Evolutionary conservation across 2,888 invertebrate genomes (phyloP), one percentile per base, ranked within the genome.

Genomic region (Deroplatys truncata): DNA sequence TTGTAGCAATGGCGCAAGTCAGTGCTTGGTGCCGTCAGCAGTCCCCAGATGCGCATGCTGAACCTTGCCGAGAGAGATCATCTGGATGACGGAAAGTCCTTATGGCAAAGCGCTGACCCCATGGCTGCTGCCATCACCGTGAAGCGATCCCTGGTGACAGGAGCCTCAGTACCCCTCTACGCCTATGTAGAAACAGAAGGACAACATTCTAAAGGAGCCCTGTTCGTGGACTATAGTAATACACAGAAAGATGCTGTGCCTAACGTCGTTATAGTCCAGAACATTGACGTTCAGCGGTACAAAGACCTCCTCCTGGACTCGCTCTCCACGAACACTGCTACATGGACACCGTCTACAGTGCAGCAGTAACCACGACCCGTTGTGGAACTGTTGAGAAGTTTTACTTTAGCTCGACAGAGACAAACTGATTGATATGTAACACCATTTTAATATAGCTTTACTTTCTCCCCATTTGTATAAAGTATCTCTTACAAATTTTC

Each of bases 51-150:
- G 85, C 29, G 82, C 8, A 82, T 91, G 25, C 88, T 91, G 82
- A 91, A 91, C 87, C 43, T 29, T 9, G 90, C 90, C 3, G 91
- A 91, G 88, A 84, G 86, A 28, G 31, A 83, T 25, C 31, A 83
- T 7, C 85, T 90, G 8, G 84, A 83, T 28, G 35, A 28, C 16
- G 31, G 31, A 4, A 25, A 28, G 13, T 56, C 83, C 28, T 43
- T 28, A 1, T 93, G 93, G 93, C 9, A 0, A 0, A 56, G 91
- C 31, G 90, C 92, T 0, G 93, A 93, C 89, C 89, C 91, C 0
- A 90, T 92, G 28, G 56, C 91, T 8, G 91, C 92, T 31, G 92
- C 92, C 16, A 83, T 90, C n/a, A 90, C 92, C 35, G 49, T 93
- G 31, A 91, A 91, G 91, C 92, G 92, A 2, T 49, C 92, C 20